Conservation (phyloP, 2,888 invertebrate species). For the Xanthorhoe spadicearia region DNA sequence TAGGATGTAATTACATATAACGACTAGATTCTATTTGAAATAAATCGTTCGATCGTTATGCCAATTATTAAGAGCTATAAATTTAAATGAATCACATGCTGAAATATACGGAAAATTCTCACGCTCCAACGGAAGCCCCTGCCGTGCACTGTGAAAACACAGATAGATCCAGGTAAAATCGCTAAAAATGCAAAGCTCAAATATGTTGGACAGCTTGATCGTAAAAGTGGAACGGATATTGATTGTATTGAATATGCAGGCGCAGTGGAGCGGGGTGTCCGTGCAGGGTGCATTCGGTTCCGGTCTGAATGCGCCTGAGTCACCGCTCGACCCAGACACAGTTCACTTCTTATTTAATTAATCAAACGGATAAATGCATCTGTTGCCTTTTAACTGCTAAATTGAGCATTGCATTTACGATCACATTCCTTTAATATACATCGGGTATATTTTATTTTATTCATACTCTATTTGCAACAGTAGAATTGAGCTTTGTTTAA, state of each 20-base stretch:
- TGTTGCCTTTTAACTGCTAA: conserved; percentile 16
- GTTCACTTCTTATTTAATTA: conserved; percentile 30
- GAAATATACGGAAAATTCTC: neutral
- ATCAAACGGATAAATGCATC: conserved; percentile 27
- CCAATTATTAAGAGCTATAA: too few species aligned
- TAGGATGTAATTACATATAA: conserved; percentile 28
- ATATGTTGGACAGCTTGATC: conserved; percentile 39
- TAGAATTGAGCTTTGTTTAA: too few species aligned
- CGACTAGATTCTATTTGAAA: neutral
- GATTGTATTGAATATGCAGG: conserved; percentile 60
- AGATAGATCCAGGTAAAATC: neutral
- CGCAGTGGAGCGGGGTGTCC: conserved; percentile 70
- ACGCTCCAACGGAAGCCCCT: neutral
- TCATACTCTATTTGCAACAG: neutral
- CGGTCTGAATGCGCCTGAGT: conserved; percentile 64
- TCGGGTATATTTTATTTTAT: neutral
- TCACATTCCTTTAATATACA: neutral
- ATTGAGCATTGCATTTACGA: conserved; percentile 10
- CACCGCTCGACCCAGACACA: conserved; percentile 43
- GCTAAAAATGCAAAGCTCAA: conserved; percentile 12
- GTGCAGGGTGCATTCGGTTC: conserved; percentile 56
- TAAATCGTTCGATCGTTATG: too few species aligned
- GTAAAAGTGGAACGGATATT: conserved; percentile 81
- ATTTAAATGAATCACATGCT: too few species aligned
- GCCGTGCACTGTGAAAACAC: neutral